Evolutionary conservation across 2,113 vertebrate genomes (phyloP), one percentile per base, ranked within the genome.

Genomic region (Dromaius novaehollandiae): DNA sequence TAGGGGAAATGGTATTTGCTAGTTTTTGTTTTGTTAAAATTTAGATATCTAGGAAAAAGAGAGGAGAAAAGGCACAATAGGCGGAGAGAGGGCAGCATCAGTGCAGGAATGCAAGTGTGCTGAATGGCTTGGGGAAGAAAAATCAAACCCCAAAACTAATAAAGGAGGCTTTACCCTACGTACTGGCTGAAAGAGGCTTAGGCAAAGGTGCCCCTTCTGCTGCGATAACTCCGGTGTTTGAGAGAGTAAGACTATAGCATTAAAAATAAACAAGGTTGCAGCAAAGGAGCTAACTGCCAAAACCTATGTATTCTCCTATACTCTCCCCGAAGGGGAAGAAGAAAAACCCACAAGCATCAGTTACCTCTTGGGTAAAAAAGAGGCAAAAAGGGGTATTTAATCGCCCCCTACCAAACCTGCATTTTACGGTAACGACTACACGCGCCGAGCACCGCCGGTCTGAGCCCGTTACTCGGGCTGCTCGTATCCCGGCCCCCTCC

Each of bases 381-480:
- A 25, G 11, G 5, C 50, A 3, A 2, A 13, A 13, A 3, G 3
- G 9, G 71, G 13, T 71, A 16, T 53, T 48, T 32, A 24, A 42
- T 2, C 10, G 1, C 56, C 5, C 7, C 56, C 55, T 7, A 34
- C 55, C 65, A 13, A 80, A 58, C 5, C 3, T 9, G 6, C 8
- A 2, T 16, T 15, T 15, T 7, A 4, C 69, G 8, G 46, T 7
- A 26, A 2, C 9, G 28, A 24, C 44, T 1, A 7, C 51, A 1
- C 53, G 4, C 18, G 10, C 11, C 1, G 38, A 18, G 56, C 46
- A 2, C 11, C 40, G 15, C 2, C 7, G 40, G 2, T 1, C 24
- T 7, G 1, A 16, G 3, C 10, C 2, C 36, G 22, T 22, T 13
- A 22, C 40, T 28, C 22, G 1, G 48, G 28, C 64, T 12, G 73